Conservation (phyloP, 2,113 vertebrate species). For the Hepsetus odoe region DNA sequence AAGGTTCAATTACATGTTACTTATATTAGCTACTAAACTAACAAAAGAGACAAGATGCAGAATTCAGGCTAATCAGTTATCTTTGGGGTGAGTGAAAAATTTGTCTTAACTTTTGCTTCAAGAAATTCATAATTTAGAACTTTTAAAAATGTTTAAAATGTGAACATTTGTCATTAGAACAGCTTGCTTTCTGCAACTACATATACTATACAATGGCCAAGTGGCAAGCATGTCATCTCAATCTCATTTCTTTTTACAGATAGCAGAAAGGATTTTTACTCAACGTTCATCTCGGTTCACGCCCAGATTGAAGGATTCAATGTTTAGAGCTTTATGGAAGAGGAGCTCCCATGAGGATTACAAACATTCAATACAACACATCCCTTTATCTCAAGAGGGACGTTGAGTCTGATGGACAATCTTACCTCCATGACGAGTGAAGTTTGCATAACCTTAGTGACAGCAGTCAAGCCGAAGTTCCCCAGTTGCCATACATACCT, state of each 20-base stretch:
- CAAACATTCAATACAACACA: not conserved
- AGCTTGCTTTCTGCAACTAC: not conserved
- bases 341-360: not conserved
- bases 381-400: not conserved
- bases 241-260: slow-evolving; percentile 52
- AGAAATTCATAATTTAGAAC: too few relatives aligned
- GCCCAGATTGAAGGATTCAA: not conserved
- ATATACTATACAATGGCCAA: not conserved
- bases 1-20: not conserved
- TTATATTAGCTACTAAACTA: not conserved
- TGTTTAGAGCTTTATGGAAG: not conserved
- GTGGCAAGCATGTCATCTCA: not conserved
- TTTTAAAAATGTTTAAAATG: not conserved
- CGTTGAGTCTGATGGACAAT: not conserved
- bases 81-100: too few relatives aligned
- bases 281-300: not conserved
- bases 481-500: slow-evolving; percentile 32
- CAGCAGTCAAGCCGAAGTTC: slow-evolving; percentile 12
- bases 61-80: too few relatives aligned
- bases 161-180: not conserved
- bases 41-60: not conserved
- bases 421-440: not conserved
- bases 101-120: too few relatives aligned
- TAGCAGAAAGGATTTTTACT: slow-evolving; percentile 39
- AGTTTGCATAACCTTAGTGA: not conserved